Evolutionary conservation across 1,140 invertebrate genomes (phyloP).

Genomic region (Monochamus saltuarius): DNA sequence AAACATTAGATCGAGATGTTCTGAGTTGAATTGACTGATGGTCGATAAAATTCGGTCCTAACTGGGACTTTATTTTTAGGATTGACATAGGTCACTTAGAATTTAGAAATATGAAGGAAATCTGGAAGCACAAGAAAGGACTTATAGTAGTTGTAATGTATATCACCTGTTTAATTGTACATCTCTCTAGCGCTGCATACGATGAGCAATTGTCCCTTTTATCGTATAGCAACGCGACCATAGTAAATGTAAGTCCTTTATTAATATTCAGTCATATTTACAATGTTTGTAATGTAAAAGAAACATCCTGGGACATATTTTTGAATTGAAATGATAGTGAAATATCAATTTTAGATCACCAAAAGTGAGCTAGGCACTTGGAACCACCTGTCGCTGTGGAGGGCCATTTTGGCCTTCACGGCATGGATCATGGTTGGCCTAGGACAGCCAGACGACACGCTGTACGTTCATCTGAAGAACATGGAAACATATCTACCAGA

Average conservation of each 20-base stretch:
- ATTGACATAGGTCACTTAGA: constrained; percentile 46
- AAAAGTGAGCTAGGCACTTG: constrained; percentile 41
- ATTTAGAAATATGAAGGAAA: constrained; percentile 34
- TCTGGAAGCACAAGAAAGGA: constrained; percentile 43
- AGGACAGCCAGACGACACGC: constrained; percentile 41
- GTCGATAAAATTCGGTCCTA: too few relatives aligned
- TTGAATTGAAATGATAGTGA: not conserved
- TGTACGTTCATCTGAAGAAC: constrained; percentile 44
- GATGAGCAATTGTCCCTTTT: constrained; percentile 46
- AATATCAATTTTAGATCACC: constrained; percentile 40
- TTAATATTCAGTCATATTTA: not conserved
- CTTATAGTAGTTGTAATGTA: constrained; percentile 45
- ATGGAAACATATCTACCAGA: constrained; percentile 42
- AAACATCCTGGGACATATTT: too few relatives aligned
- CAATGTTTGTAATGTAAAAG: not conserved
- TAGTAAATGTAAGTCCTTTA: constrained; percentile 4
- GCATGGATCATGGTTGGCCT: constrained; percentile 48
- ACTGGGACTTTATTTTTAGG: constrained; percentile 31
- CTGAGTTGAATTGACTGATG: not conserved
- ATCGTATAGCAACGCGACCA: constrained; percentile 34
- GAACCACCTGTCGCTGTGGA: constrained; percentile 48
- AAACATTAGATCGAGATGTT: not conserved
- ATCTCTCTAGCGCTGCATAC: constrained; percentile 41
- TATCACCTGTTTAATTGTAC: constrained; percentile 40
- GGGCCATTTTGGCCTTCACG: constrained; percentile 44